Percentiles rank a stretch among this genome's conserved stretches.
Conservation (phyloP, 2,113 vertebrate species). For the Toxotes jaculatrix region DNA sequence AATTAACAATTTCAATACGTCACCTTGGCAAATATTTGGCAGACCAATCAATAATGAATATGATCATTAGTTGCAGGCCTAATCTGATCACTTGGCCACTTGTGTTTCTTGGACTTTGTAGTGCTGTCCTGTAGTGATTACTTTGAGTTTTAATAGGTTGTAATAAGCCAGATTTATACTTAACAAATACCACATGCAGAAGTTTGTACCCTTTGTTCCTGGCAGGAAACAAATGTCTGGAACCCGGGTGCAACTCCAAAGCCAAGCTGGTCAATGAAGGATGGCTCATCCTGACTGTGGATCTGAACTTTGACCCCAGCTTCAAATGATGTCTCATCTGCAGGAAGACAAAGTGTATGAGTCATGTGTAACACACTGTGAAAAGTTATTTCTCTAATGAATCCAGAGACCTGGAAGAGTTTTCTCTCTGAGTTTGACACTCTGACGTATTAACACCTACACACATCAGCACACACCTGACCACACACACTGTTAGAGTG, state of each 20-base stretch:
- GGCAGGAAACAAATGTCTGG: constrained; percentile 98
- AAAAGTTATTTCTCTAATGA: constrained; percentile 9
- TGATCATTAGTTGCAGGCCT: no score
- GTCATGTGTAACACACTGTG: background rate
- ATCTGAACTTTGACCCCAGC: constrained; percentile 99
- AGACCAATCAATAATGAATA: no score
- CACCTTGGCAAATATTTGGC: no score
- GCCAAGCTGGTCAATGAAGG: constrained; percentile 97
- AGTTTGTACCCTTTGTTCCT: constrained; percentile 92
- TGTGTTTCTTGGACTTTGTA: no score
- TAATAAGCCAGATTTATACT: background rate
- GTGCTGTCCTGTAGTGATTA: background rate
- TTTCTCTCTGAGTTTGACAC: constrained; percentile 3
- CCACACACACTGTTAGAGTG: background rate
- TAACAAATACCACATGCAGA: background rate
- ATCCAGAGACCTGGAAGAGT: background rate
- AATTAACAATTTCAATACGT: background rate
- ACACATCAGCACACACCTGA: background rate
- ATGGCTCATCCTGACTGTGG: constrained; percentile 96
- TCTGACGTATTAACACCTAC: background rate
- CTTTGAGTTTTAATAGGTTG: background rate
- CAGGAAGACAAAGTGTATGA: background rate
- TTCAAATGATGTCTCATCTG: constrained; percentile 97
- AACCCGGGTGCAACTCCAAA: constrained; percentile 97
- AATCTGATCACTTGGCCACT: background rate